Percentiles rank a stretch among this genome's conserved stretches.
These are phyloP conservation scores for Sinhomidia bicolor DNA, from an alignment of 2,888 invertebrate genomes.

Conservation along the genomic window DNA sequence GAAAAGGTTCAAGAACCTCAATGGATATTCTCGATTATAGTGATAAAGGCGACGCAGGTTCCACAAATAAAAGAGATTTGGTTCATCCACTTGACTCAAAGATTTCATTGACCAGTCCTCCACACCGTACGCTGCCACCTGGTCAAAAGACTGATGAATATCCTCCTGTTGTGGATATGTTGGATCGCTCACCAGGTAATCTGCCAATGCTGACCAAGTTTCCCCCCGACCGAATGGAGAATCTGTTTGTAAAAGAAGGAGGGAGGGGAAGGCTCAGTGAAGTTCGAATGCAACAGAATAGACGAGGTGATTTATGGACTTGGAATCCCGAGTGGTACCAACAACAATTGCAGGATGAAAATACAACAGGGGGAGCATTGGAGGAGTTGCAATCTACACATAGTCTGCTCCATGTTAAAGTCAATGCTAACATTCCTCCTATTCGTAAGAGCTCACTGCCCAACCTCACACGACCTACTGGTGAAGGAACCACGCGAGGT, in stretches of 20 bases:
- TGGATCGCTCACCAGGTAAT: neutral
- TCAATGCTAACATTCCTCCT: neutral
- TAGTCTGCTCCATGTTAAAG: neutral
- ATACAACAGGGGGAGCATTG: neutral
- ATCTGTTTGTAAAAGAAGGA: too few relatives aligned
- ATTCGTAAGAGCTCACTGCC: too few relatives aligned
- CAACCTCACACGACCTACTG: too few relatives aligned
- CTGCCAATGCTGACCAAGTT: neutral
- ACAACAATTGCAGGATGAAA: neutral
- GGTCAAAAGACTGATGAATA: neutral
- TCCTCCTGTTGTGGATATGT: neutral
- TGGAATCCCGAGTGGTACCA: conserved; percentile 26
- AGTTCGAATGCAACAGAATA: neutral
- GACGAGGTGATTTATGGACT: neutral
- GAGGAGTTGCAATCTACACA: neutral
- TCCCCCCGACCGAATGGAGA: neutral
- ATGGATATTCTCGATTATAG: too few relatives aligned
- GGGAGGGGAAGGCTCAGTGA: neutral
- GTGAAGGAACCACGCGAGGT: too few relatives aligned
- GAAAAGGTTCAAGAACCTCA: too few relatives aligned
- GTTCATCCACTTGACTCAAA: neutral
- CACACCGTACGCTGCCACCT: neutral
- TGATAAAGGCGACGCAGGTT: too few relatives aligned
- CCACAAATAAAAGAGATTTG: too few relatives aligned
- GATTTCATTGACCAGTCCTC: conserved; percentile 2